These are phyloP conservation scores for Mustelus asterias DNA, from an alignment of 2,113 vertebrate species.

Conservation along the genomic window DNA sequence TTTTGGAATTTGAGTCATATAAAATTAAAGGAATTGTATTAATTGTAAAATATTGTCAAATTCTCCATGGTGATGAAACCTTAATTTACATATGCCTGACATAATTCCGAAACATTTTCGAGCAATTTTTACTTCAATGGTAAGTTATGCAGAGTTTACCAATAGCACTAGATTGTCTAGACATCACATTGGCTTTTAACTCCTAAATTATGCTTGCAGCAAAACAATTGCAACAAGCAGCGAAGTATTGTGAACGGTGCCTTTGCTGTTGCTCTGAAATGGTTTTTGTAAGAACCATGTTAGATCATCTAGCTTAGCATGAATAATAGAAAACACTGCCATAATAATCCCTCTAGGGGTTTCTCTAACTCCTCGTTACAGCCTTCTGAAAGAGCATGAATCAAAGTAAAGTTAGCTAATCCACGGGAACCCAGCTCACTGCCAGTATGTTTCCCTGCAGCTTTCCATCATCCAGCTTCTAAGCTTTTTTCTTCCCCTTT, in stretches of 20 bases:
- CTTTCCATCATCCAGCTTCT: constrained; percentile 38
- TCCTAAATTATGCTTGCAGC: constrained; percentile 32
- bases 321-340: constrained; percentile 40
- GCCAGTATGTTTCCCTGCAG: constrained; percentile 31
- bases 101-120: background rate
- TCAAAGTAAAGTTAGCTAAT: constrained; percentile 41
- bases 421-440: background rate
- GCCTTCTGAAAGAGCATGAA: constrained; percentile 43
- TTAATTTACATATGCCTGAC: background rate
- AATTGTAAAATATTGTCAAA: background rate
- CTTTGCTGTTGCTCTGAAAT: constrained; percentile 41
- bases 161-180: background rate
- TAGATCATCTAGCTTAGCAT: constrained; percentile 38
- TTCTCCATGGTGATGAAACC: background rate
- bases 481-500: constrained; percentile 30
- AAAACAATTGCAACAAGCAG: background rate
- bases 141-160: background rate
- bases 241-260: constrained; percentile 18
- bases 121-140: background rate
- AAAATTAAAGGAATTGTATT: background rate
- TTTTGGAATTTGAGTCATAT: background rate
- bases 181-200: background rate
- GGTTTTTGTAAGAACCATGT: constrained; percentile 38
- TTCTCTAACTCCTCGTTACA: constrained; percentile 38
- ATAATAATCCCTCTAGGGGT: constrained; percentile 30